Evolutionary conservation across 2,888 invertebrate species (phyloP).

Genomic region (Volucella inflata): DNA sequence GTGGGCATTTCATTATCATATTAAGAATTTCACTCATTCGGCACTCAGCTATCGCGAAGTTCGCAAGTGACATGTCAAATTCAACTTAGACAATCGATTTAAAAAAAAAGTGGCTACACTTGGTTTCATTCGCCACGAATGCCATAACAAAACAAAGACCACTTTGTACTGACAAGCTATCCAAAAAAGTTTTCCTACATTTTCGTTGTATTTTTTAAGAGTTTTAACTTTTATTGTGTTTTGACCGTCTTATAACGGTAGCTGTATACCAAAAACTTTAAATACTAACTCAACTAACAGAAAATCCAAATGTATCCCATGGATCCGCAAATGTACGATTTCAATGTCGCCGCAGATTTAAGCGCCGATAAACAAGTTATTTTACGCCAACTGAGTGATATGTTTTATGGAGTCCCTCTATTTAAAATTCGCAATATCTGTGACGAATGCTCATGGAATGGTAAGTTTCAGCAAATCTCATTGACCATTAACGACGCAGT

Average conservation of each 20-base stretch:
- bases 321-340: slow-evolving; percentile 43
- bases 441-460: slow-evolving; percentile 66
- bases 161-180: neutral
- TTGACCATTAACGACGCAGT: slow-evolving; percentile 16
- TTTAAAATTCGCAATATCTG: slow-evolving; percentile 57
- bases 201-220: slow-evolving; percentile 26
- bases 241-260: slow-evolving; percentile 1
- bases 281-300: slow-evolving; percentile 4
- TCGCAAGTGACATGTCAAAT: no score
- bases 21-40: no score
- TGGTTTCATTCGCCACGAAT: slow-evolving; percentile 24
- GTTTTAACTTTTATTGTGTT: slow-evolving; percentile 15
- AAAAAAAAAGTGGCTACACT: neutral
- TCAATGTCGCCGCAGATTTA: slow-evolving; percentile 26
- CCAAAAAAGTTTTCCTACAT: neutral
- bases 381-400: slow-evolving; percentile 74
- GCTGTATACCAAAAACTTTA: slow-evolving; percentile 18
- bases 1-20: no score
- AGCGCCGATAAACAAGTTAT: slow-evolving; percentile 63
- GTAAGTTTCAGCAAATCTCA: slow-evolving; percentile 63
- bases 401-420: slow-evolving; percentile 68
- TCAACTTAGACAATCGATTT: neutral
- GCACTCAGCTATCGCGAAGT: no score
- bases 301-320: slow-evolving; percentile 5
- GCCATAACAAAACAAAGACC: slow-evolving; percentile 61